Evolutionary conservation across 1,140 invertebrate species (phyloP), one percentile per base, ranked within the genome.

Genomic region (Bacillus rossius): DNA sequence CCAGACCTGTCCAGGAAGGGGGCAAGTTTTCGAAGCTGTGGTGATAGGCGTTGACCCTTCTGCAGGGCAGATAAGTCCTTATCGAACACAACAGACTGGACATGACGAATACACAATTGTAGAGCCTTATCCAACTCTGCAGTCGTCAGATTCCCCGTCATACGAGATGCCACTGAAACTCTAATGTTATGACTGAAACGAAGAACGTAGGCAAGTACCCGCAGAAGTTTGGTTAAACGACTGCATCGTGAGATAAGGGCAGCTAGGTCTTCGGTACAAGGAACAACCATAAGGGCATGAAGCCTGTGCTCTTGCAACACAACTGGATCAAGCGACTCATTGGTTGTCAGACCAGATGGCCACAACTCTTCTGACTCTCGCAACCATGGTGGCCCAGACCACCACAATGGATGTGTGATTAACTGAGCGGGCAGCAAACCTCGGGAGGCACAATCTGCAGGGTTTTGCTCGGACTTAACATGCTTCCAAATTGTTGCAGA

Each of bases 31-130:
- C 68, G 29, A 72, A 40, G 43, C 65, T 34, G 26, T 47, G 37
- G 1, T 66, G 58, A 53, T 75, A 75, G 25, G 75, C 70, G 2
- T 50, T 50, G 1, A 52, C 61, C 62, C 38, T 71, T 71, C 76
- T 51, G 74, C 68, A 66, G 61, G 40, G 72, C 67, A 8, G 51
- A 37, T 2, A 71, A 34, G 40, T 66, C 59, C 43, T 19, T 13
- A 3, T 25, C 13, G 17, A 45, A 25, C 17, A 8, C 10, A 13
- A 8, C 10, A 7, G 17, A 19, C 23, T 45, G 43, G 23, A 25
- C 23, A 19, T 7, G 8, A 8, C 4, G 5, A 45, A 45, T 3
- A 8, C 62, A 58, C 16, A 60, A n/a, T 19, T 17, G 19, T 64
- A 62, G 0, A 69, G 29, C 56, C 13, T 42, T 19, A 58, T 54